These are phyloP conservation scores for Anguilla rostrata DNA, from an alignment of 2,113 vertebrate genomes.

Conservation along the genomic window DNA sequence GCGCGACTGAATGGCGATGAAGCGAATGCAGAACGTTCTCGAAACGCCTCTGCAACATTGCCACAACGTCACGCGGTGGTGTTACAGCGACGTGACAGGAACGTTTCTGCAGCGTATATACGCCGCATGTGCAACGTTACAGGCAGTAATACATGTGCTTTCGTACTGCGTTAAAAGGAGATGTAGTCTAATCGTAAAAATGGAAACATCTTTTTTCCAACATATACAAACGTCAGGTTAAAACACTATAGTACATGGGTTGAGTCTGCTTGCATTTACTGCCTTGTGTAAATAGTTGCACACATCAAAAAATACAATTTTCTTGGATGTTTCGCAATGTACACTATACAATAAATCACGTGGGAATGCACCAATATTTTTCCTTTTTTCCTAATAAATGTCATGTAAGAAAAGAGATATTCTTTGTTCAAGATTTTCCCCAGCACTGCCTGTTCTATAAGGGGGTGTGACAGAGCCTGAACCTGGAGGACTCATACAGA, in stretches of 20 bases:
- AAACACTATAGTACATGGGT: neutral
- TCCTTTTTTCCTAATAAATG: neutral
- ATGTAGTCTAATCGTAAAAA: neutral
- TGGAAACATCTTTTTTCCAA: neutral
- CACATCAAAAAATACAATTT: neutral
- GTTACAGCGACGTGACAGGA: neutral
- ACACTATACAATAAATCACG: neutral
- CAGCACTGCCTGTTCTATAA: neutral
- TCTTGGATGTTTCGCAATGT: neutral
- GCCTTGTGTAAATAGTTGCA: neutral
- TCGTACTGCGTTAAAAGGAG: neutral
- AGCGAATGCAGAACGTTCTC: neutral
- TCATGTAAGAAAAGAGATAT: neutral
- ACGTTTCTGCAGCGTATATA: neutral
- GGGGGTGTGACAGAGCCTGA: no score
- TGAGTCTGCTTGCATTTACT: neutral
- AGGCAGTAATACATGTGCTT: neutral
- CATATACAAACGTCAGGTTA: neutral
- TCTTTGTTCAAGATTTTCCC: neutral
- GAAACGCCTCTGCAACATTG: neutral
- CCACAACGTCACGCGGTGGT: neutral
- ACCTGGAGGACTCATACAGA: no score
- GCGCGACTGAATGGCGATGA: neutral
- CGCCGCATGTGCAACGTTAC: neutral
- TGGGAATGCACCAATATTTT: neutral